Base-by-base conservation (phyloP, 1,140 invertebrate species). In the Telenomus remus region DNA sequence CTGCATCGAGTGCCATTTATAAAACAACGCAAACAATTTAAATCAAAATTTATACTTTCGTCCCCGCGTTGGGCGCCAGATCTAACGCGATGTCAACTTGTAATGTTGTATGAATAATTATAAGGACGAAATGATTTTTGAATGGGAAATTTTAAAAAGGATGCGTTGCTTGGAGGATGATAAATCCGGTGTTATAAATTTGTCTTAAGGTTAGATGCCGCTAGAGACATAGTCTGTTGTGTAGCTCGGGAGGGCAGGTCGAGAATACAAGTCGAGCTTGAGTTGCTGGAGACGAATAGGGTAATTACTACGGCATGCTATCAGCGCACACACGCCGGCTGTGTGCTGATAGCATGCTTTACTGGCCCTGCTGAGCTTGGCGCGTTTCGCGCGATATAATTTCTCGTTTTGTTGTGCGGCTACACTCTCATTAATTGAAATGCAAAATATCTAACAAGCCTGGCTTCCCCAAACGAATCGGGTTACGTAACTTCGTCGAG, bases 271-370 rank as follows among this genome's bases (percentile, higher is more conserved):
- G 61, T 56, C 74, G 55, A 74, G 70, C 72, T 74, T 78, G 70
- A 77, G 74, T 79, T 66, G 65, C 56, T 60, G 55, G 76, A 81
- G 78, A 82, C 80, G 65, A 79, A 82, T 82, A 76, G 78, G 78
- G 75, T 82, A 82, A 82, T 84, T 82, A 82, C 74, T 74, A 78
- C 70, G 56, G 71, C 59, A 81, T 79, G 69, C 56, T 73, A 79
- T 72, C 66, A 70, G 51, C 69, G 54, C 57, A 64, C 60, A 47
- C 44, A 9, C 44, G 42, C 34, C 34, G 51, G 53, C 56, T 70
- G 57, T 75, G 77, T 59, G 73, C 73, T 75, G 76, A 81, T 82
- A 80, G 68, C 57, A 71, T 59, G 64, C 66, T 53, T 71, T 57
- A 69, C 61, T 16, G 76, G 46, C 63, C 50, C 70, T 57, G 75